Percentiles rank a stretch among this genome's conserved stretches.
phyloP scores from a whole-genome alignment of 2,113 vertebrate species.

The Malurus melanocephalus region DNA sequence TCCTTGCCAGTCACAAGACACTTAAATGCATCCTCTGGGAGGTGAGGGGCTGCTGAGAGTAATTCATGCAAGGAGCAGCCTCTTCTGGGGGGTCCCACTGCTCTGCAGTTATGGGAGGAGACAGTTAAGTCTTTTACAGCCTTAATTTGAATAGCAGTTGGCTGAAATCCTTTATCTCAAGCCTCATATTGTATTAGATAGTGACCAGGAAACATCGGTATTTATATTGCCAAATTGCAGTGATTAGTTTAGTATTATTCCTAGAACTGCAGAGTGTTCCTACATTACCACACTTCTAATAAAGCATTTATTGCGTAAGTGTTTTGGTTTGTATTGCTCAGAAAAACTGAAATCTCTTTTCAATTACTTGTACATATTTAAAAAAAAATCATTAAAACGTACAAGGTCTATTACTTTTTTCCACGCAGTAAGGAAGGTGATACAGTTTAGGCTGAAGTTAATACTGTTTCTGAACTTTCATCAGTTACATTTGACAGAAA shows the following conservation, averaged over 20 bases:
- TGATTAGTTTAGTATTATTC: background rate
- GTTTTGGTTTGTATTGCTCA: background rate
- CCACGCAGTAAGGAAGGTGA: background rate
- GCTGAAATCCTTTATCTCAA: background rate
- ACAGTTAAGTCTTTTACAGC: background rate
- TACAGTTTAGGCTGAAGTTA: background rate
- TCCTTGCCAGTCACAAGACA: background rate
- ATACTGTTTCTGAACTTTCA: background rate
- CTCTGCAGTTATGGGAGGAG: background rate
- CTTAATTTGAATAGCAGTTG: background rate
- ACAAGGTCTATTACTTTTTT: background rate
- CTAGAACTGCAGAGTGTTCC: background rate
- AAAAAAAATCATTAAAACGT: background rate
- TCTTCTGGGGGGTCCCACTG: background rate
- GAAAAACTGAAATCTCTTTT: background rate
- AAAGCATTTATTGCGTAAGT: background rate
- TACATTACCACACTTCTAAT: background rate
- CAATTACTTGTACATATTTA: background rate
- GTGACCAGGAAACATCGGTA: background rate
- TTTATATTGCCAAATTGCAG: background rate
- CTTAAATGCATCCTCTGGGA: fast-evolving
- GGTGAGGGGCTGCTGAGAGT: background rate
- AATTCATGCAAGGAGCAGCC: background rate
- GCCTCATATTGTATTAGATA: background rate
- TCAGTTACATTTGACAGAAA: background rate